A percentile compares a stretch with the other conserved stretches of the same genome.
phyloP scores from a whole-genome alignment of 2,113 vertebrate genomes.

The Hymenochirus boettgeri region DNA sequence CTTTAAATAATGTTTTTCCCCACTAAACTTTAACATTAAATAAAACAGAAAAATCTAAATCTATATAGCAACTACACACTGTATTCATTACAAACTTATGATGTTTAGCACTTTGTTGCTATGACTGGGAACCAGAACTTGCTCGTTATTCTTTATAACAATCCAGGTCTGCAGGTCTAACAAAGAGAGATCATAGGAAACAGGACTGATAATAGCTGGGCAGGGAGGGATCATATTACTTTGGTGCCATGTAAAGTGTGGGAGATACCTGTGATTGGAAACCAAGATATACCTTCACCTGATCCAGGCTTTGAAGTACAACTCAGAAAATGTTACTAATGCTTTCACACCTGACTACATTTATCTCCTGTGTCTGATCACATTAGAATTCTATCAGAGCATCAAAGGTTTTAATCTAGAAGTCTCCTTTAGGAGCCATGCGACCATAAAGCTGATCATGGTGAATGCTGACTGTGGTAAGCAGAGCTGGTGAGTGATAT shows the following conservation, averaged over 20 bases:
- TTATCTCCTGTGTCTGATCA: constrained; percentile 37
- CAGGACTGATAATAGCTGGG: constrained; percentile 24
- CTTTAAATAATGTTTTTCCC: too few species aligned
- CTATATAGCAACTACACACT: too few species aligned
- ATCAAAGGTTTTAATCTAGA: constrained; percentile 21
- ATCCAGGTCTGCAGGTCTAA: constrained; percentile 20
- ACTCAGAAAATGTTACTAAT: constrained; percentile 29
- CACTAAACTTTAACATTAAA: too few species aligned
- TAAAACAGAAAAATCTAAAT: too few species aligned
- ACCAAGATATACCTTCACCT: constrained; percentile 15
- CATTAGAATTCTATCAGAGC: neutral
- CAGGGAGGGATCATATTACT: constrained; percentile 26
- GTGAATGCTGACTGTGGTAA: constrained; percentile 9
- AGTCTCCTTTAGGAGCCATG: constrained; percentile 9
- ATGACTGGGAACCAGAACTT: constrained; percentile 6
- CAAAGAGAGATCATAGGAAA: constrained; percentile 21
- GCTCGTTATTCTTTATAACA: constrained; percentile 7
- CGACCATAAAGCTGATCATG: constrained; percentile 20
- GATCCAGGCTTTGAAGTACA: constrained; percentile 29
- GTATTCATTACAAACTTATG: too few species aligned
- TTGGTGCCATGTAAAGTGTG: constrained; percentile 16
- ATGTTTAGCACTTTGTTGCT: neutral
- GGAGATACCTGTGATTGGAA: constrained; percentile 34
- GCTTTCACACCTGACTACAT: constrained; percentile 42
- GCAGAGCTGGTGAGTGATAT: constrained; percentile 5